Evolutionary conservation across 2,113 vertebrate species (phyloP), one percentile per base, ranked within the genome.

Genomic region (Platysternon megacephalum): DNA sequence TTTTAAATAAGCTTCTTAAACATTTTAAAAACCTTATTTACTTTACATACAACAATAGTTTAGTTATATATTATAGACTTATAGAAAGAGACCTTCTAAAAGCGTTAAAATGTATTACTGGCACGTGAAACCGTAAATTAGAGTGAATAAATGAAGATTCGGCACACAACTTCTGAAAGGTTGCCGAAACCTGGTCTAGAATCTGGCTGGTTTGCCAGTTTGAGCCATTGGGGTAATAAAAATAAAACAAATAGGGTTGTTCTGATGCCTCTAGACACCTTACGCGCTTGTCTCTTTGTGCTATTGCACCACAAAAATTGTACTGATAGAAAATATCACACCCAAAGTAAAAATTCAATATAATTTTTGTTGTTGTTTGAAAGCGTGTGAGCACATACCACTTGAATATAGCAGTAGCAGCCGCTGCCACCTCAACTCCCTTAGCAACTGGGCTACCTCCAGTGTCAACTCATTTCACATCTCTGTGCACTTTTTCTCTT

Each of bases 381-480:
- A 39, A 86, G 80, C 42, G 35, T 55, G 78, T 72, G 32, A 53
- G 80, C 32, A 84, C 56, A 17, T 1, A 55, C 0, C 0, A 29
- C 0, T 0, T 79, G 87, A 83, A 79, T 56, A 56, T 32, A 26
- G 46, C 0, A 3, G 51, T 89, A 90, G 83, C 89, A 22, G 65
- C 65, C 17, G 19, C 65, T 8, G 35, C n/a, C 49, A 90, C 2
- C 1, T 68, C 82, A 61, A 79, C 46, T 48, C 0, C 1, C 1
- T 24, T 16, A 74, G 65, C 42, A 84, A 42, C 42, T n/a, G 1
- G 89, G 91, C 9, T 8, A 65, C 52, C 85, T 82, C 94, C 91
- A 94, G 65, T 1, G 0, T 6, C 82, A 11, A 97, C 88, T 97
- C 97, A 97, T 97, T 97, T 97, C 97, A 96, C 84, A 0, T 82